Evolutionary conservation across 1,140 invertebrate species (phyloP), one percentile per base, ranked within the genome.

Genomic region (Panonychus citri): DNA sequence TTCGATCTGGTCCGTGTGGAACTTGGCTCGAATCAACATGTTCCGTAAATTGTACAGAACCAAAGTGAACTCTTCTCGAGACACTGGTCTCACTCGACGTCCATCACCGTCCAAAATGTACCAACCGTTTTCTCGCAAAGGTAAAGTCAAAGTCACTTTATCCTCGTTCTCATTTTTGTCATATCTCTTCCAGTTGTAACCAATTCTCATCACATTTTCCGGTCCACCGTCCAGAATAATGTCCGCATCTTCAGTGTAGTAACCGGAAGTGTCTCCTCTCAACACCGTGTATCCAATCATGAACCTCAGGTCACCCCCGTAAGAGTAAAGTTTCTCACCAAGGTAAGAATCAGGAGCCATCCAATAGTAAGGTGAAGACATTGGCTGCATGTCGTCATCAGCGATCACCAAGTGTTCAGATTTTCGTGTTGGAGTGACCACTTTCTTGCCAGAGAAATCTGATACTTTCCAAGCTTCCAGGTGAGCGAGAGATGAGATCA

Each of bases 1-100:
- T 71, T 93, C 86, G 57, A 86, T 80, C 71, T 98, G 91, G 66
- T 91, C 87, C 0, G 83, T 85, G 67, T 95, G 87, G 69, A 82
- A 97, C 55, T 86, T 85, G 0, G 87, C 88, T 54, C 89, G 75
- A 26, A 97, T 75, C 62, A 96, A 74, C 17, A 97, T 64, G 28
- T 81, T 71, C 58, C 81, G 78, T 0, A 98, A 64, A 61, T 86
- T 76, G 5, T 79, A 74, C n/a, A 97, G 68, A 1, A 90, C 77
- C 26, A 79, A 77, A 66, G 97, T 78, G 64, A 97, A 81, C 64
- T 94, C 79, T 7, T 71, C 67, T 58, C 85, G 74, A 1, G 78
- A 77, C 3, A 84, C 83, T 8, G 73, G 62, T 46, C 73, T 74
- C 26, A 66, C 65, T 25, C 58, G 53, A 61, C 62, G 52, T 59